Percentiles rank a stretch among this genome's conserved stretches.
Conservation (phyloP, 2,888 invertebrate genomes). For the Nipponacmea schrenckii region DNA sequence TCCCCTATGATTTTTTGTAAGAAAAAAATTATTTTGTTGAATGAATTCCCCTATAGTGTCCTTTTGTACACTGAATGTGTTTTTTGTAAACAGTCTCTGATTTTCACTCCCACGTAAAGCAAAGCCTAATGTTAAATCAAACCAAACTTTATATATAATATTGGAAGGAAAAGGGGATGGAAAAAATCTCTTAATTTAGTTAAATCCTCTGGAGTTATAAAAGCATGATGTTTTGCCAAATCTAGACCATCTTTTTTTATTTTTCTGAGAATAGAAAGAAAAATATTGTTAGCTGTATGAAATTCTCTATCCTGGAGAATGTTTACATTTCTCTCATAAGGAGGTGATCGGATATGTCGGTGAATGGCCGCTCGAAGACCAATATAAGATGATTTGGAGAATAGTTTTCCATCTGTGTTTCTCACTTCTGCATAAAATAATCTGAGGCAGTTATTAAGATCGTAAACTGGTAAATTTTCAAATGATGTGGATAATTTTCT, state of each 20-base stretch:
- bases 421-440: too few species aligned
- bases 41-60: too few species aligned
- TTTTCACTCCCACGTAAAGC: neutral
- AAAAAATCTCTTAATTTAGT: conserved; percentile 3
- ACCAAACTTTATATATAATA: neutral
- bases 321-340: neutral
- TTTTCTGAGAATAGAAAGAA: conserved; percentile 18
- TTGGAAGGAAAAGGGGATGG: neutral
- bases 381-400: conserved; percentile 1
- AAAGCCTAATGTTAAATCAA: neutral
- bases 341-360: conserved; percentile 11
- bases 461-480: neutral
- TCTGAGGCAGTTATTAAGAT: neutral
- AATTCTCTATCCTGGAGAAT: conserved; percentile 10
- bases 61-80: too few species aligned
- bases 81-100: too few species aligned
- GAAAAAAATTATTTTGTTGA: neutral
- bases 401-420: neutral
- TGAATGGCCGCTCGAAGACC: conserved; percentile 2
- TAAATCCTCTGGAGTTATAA: too few species aligned
- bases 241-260: too few species aligned
- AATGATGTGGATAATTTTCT: neutral
- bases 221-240: too few species aligned
- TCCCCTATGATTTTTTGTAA: neutral
- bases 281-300: conserved; percentile 16